Percentiles rank a stretch among this genome's conserved stretches.
Conservation (phyloP, 1,140 invertebrate species). For the Idris sp. region DNA sequence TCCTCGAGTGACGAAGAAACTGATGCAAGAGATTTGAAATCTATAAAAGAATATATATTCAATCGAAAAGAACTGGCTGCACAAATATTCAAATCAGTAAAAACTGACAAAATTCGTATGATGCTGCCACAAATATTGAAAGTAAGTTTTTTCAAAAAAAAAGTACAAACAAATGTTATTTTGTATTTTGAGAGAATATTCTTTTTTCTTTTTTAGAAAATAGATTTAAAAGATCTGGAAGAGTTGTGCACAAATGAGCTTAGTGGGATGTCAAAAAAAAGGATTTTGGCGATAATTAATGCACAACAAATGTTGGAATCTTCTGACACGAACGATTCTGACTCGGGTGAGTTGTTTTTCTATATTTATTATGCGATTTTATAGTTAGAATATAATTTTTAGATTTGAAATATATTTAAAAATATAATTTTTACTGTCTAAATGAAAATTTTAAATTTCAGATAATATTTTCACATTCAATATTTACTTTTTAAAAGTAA, state of each 20-base stretch:
- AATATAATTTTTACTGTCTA: no score
- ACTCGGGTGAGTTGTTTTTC: constrained; percentile 66
- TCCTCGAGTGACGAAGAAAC: constrained; percentile 71
- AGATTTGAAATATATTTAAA: neutral
- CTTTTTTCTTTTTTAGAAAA: constrained; percentile 66
- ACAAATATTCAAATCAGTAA: constrained; percentile 76
- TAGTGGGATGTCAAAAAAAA: constrained; percentile 74
- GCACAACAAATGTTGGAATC: constrained; percentile 73
- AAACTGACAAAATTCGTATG: constrained; percentile 74
- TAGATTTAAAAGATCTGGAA: constrained; percentile 71
- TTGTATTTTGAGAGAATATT: no score
- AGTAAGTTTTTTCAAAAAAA: no score
- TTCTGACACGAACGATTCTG: constrained; percentile 73
- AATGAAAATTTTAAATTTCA: no score
- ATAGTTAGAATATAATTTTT: no score
- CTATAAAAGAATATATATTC: constrained; percentile 74
- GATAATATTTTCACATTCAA: no score
- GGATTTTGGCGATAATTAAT: constrained; percentile 73
- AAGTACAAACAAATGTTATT: no score
- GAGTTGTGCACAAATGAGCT: constrained; percentile 75
- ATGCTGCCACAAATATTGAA: constrained; percentile 76
- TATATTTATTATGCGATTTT: neutral
- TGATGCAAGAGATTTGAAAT: constrained; percentile 72
- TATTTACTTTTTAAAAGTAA: no score
- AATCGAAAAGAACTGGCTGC: constrained; percentile 71